These are phyloP conservation scores for Pristis pectinata DNA, from an alignment of 2,797 vertebrate genomes.

Conservation along the genomic window DNA sequence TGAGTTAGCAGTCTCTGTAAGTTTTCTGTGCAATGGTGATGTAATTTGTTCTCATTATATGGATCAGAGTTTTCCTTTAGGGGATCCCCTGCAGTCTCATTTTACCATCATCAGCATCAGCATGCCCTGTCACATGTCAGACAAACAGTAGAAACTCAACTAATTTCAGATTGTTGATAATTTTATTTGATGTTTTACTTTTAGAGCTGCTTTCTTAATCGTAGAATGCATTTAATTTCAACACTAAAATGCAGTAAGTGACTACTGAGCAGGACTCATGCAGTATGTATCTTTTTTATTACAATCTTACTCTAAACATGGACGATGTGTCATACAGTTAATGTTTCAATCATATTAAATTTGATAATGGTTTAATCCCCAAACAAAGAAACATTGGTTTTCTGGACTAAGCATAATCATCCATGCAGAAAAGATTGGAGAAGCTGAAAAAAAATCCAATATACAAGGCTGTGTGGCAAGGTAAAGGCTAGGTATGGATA, in stretches of 20 bases:
- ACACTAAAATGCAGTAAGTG: neutral
- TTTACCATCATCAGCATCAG: neutral
- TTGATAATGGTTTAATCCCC: conserved; percentile 8
- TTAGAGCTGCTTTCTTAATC: neutral
- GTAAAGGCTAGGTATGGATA: neutral
- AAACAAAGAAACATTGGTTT: neutral
- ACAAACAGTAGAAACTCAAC: neutral
- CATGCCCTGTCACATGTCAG: neutral
- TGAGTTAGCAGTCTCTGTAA: neutral
- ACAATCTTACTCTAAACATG: neutral
- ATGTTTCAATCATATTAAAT: neutral
- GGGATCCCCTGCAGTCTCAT: neutral
- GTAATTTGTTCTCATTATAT: neutral
- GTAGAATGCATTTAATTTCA: neutral
- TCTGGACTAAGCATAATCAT: neutral
- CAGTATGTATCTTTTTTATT: neutral
- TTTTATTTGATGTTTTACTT: neutral
- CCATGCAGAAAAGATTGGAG: neutral
- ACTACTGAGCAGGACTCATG: neutral
- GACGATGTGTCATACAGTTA: neutral
- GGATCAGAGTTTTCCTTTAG: neutral
- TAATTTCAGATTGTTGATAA: neutral
- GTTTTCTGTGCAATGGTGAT: neutral
- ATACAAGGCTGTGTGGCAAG: neutral
- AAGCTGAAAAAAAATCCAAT: neutral